These are phyloP conservation scores for Drosophila nannoptera DNA, from an alignment of 1,140 invertebrate genomes.

Conservation along the genomic window DNA sequence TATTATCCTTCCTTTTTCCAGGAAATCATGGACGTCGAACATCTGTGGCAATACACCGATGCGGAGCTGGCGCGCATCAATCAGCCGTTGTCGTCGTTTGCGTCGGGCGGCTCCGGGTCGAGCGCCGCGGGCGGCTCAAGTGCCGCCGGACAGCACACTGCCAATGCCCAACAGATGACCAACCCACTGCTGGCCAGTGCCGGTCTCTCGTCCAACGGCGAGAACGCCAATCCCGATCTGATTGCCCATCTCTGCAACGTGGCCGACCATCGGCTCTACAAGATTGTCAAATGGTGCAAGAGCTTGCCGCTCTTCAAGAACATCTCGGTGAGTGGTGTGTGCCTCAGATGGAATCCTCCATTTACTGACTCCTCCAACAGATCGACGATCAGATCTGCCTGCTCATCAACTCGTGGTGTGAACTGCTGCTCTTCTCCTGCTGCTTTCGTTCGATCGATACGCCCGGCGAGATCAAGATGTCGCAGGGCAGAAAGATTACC, in stretches of 20 bases:
- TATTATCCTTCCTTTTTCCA: conserved; percentile 71
- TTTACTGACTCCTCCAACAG: conserved; percentile 78
- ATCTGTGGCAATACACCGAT: conserved; percentile 94
- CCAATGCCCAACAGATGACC: conserved; percentile 79
- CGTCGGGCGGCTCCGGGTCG: conserved; percentile 63
- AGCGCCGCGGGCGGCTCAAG: conserved; percentile 37
- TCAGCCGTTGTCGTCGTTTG: conserved; percentile 74
- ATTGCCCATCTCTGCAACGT: conserved; percentile 94
- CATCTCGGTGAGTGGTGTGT: conserved; percentile 86
- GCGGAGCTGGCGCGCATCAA: conserved; percentile 82
- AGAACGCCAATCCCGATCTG: conserved; percentile 89
- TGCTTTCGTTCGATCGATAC: conserved; percentile 93
- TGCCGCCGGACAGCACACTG: conserved; percentile 53
- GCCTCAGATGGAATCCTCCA: background rate
- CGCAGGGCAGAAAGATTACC: conserved; percentile 87
- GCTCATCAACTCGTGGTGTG: conserved; percentile 98
- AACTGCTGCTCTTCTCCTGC: conserved; percentile 94
- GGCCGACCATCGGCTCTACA: conserved; percentile 96
- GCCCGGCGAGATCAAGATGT: conserved; percentile 91
- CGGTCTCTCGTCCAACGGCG: conserved; percentile 81
- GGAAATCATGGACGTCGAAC: conserved; percentile 96
- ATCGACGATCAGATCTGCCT: conserved; percentile 98
- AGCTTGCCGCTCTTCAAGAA: conserved; percentile 97
- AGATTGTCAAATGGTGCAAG: conserved; percentile 99
- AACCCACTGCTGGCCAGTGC: conserved; percentile 83